Base-by-base conservation (phyloP, 2,888 invertebrate genomes). In the Carpatolechia fugitivella region DNA sequence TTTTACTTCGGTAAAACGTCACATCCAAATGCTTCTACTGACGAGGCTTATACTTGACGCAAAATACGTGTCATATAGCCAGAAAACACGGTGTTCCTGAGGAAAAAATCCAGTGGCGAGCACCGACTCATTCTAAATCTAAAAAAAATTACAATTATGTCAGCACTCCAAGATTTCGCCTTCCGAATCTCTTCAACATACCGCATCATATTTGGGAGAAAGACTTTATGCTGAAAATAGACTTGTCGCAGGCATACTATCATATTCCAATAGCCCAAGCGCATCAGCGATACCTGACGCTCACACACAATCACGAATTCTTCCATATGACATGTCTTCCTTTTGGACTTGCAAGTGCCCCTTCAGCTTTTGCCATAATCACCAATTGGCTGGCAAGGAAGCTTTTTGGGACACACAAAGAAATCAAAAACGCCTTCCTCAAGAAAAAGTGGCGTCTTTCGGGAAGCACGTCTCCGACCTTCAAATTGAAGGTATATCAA, bases 271-370 rank as follows among this genome's bases (percentile, higher is more conserved):
- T 49, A 0, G 18, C 18, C 10, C 1, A 2, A 5, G 35, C 20
- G 3, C 49, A 49, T 20, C 33, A 35, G 18, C 10, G 49, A 5
- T 44, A 10, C 20, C 10, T 49, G 6, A 6, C 35, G 1, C n/a
- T 49, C 20, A 5, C 7, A n/a, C 8, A 49, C 49, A 24, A 49
- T 11, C 1, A 35, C 2, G 3, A 18, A 13, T 18, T 33, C 16
- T 49, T n/a, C 8, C 49, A 35, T 16, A 49, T 49, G 49, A 35
- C 49, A 0, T 33, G 35, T 6, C 35, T 49, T 1, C 49, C 49
- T 1, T 49, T 49, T n/a, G 49, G 49, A 2, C 11, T 49, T 4
- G 33, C 49, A 18, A 35, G 33, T 10, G 49, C 49, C n/a, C 49
- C 49, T 7, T 33, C 35, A n/a, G 13, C 13, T 6, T 49, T 49